A percentile compares a stretch with the other conserved stretches of the same genome.
Conservation (phyloP, 2,888 invertebrate genomes). For the Bugulina stolonifera region DNA sequence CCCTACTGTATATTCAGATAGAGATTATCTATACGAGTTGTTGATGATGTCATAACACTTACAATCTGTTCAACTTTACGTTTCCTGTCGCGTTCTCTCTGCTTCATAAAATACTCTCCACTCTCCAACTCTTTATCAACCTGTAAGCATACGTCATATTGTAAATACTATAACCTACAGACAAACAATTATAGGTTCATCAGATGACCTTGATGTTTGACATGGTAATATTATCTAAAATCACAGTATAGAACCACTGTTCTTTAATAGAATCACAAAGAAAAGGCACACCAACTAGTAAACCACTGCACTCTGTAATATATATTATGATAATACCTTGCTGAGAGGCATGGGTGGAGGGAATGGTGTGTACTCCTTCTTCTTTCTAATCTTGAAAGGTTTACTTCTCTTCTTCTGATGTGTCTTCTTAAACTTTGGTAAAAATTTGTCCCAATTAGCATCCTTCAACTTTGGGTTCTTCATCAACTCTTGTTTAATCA, state of each 20-base stretch:
- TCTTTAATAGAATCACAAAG: too few relatives aligned
- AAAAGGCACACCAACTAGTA: too few relatives aligned
- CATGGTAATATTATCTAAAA: too few relatives aligned
- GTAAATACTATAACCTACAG: too few relatives aligned
- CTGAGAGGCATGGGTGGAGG: conserved; percentile 88
- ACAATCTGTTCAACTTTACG: conserved; percentile 72
- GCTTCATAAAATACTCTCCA: conserved; percentile 91
- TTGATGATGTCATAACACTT: conserved; percentile 25
- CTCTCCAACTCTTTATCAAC: conserved; percentile 85
- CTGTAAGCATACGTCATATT: too few relatives aligned
- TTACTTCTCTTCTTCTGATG: conserved; percentile 82
- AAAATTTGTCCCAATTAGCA: conserved; percentile 92
- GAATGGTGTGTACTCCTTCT: conserved; percentile 94
- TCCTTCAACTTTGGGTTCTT: conserved; percentile 85
- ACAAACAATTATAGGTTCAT: too few relatives aligned
- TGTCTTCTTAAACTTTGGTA: conserved; percentile 86
- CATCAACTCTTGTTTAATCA: conserved; percentile 91
- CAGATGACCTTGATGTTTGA: too few relatives aligned
- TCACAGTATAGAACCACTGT: too few relatives aligned
- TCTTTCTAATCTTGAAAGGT: conserved; percentile 78
- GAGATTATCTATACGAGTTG: not conserved
- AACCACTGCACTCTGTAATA: too few relatives aligned
- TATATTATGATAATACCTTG: conserved; percentile 59
- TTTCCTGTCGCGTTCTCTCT: conserved; percentile 60
- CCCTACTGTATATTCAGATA: not conserved